Evolutionary conservation across 1,140 invertebrate species (phyloP), one percentile per base, ranked within the genome.

Genomic region (Trachelipus rathkii): DNA sequence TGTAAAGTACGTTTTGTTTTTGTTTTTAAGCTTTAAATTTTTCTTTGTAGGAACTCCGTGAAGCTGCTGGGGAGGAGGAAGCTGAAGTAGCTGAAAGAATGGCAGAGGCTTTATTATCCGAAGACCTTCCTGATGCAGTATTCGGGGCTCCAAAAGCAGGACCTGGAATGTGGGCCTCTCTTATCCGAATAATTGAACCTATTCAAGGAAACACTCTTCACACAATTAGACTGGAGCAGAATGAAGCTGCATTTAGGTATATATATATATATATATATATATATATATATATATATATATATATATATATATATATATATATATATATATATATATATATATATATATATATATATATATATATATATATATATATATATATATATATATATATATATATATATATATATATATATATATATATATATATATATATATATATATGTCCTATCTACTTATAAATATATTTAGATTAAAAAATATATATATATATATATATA

Each of bases 101-200:
- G 90, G 97, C 97, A 0, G 94, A 96, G 82, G 94, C 95, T 7
- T 97, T 99, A 82, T 87, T 99, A 0, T 95, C 92, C 75, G 96
- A 99, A 85, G 93, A 98, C 80, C 87, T 98, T 0, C 96, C 97
- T 43, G 96, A 98, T 85, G 90, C 90, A 82, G 88, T 93, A 11
- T 99, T 99, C 85, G 96, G 96, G 0, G 93, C 97, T 0, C 95
- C 97, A 0, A 97, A 98, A 86, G 96, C 97, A 23, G 97, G 96
- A 0, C 88, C 91, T 81, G 96, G 95, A 6, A 92, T 98, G 88
- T 99, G 97, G 97, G 97, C 98, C 0, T 99, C 97, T 0, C 87
- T 94, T 33, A 90, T 99, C 44, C 88, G 95, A 70, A 90, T 99
- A 50, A 90, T 99, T 81, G 93, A 97, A 84, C 95, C 97, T 44